These are phyloP conservation scores for Conger conger DNA, from an alignment of 2,113 vertebrate genomes.

Conservation along the genomic window DNA sequence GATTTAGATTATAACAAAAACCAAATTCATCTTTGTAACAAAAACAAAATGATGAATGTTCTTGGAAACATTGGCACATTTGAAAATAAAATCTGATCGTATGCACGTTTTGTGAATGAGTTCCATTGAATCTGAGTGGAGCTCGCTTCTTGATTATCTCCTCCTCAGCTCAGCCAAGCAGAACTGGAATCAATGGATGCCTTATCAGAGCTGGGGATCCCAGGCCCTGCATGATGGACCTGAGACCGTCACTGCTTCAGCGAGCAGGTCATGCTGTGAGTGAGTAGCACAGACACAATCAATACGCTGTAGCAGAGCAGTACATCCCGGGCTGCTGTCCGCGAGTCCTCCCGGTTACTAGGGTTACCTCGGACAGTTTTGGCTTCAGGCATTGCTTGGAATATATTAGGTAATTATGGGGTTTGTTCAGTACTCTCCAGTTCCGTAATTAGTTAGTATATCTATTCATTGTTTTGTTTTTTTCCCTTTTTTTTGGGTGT, in stretches of 20 bases:
- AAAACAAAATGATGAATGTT: no score
- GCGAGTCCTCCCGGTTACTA: neutral
- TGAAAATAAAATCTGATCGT: no score
- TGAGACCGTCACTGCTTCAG: conserved; percentile 38
- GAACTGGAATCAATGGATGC: conserved; percentile 58
- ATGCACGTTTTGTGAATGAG: no score
- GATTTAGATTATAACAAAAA: no score
- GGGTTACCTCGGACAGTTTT: neutral
- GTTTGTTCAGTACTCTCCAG: neutral
- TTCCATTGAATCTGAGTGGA: neutral
- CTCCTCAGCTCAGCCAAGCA: conserved; percentile 47
- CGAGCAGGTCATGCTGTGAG: conserved; percentile 26
- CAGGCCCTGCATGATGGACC: conserved; percentile 46
- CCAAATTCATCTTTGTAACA: no score
- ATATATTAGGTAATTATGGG: neutral
- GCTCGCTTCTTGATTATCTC: conserved; percentile 23
- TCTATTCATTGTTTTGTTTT: neutral
- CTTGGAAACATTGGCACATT: no score
- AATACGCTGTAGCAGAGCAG: neutral
- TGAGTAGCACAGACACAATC: conserved; percentile 16
- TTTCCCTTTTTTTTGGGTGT: no score
- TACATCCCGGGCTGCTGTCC: neutral
- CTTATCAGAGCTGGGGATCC: conserved; percentile 37
- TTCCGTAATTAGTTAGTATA: neutral
- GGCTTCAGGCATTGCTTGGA: neutral